Percentiles rank a stretch among this genome's conserved stretches.
phyloP scores from a whole-genome alignment of 2,797 vertebrate genomes.

The Myiotriccus ornatus region DNA sequence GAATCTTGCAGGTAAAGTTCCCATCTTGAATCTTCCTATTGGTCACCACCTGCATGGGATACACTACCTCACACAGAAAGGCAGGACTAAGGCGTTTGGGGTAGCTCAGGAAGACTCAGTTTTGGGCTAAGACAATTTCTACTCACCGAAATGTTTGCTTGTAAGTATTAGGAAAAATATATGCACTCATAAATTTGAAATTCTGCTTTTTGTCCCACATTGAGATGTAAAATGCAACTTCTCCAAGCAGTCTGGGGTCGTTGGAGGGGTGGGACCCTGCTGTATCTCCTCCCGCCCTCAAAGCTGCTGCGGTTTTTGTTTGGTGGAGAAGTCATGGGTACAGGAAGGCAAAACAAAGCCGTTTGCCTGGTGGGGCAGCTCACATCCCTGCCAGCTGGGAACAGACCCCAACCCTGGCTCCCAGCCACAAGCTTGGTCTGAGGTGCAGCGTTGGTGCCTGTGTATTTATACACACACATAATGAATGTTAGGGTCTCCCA shows the following conservation, averaged over 20 bases:
- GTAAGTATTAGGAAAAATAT: neutral
- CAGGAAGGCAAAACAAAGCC: neutral
- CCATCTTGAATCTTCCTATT: neutral
- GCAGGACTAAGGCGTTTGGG: neutral
- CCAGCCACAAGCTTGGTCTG: neutral
- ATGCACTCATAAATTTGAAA: neutral
- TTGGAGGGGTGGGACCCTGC: neutral
- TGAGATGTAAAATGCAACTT: neutral
- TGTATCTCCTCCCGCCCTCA: neutral
- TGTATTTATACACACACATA: neutral
- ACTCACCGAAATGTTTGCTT: rapidly evolving
- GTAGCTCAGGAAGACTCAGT: neutral
- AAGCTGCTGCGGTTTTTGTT: neutral
- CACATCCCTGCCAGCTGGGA: neutral
- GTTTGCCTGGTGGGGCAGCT: neutral
- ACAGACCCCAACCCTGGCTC: rapidly evolving
- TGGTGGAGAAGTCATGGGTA: neutral
- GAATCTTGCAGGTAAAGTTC: neutral
- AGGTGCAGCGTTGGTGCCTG: neutral
- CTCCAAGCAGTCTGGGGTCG: rapidly evolving
- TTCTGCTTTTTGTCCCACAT: neutral
- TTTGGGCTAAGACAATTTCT: neutral
- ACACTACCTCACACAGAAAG: rapidly evolving
- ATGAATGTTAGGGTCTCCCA: neutral
- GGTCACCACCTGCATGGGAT: neutral